Base-by-base conservation (phyloP, 2,113 vertebrate genomes). In the Scomber japonicus region DNA sequence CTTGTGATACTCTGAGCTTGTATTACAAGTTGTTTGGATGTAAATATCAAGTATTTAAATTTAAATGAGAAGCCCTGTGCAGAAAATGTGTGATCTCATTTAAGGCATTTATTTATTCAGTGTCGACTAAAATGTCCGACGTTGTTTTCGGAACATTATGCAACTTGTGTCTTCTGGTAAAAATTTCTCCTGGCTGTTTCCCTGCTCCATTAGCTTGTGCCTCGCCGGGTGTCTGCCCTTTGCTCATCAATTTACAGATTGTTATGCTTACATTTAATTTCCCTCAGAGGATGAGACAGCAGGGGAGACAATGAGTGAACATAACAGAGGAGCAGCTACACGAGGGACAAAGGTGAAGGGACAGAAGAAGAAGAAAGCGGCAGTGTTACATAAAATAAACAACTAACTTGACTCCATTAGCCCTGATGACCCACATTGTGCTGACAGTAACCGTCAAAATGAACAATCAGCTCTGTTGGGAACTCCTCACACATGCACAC, bases 71-170 rank as follows among this genome's bases (percentile, higher is more conserved):
- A 40, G 2, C 35, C 35, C 35, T 40, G 35, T 9, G 35, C 35
- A 40, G 6, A 40, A 40, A 40, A 40, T 40, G 35, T 40, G 35
- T 40, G 35, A 9, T 40, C 35, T 9, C 7, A 7, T 40, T 6
- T 40, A 40, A 40, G 15, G 14, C 62, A 59, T 80, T 61, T 56
- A 48, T 75, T 81, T 72, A 16, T 67, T 70, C 51, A 50, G 12
- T 60, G 62, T 59, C 57, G 55, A 72, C 60, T 61, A 51, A 75
- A 85, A 27, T 27, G 24, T 80, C 68, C 75, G 57, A 71, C 27
- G 51, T 13, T 74, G 59, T 72, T 81, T 56, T 67, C 55, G 68
- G 31, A 73, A 67, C 73, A 78, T 85, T 85, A 75, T 80, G 44
- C 68, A 82, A 53, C 72, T 73, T 70, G 8, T 74, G 30, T 68